phyloP scores from a whole-genome alignment of 2,888 invertebrate species.

The Orthosia gracilis region DNA sequence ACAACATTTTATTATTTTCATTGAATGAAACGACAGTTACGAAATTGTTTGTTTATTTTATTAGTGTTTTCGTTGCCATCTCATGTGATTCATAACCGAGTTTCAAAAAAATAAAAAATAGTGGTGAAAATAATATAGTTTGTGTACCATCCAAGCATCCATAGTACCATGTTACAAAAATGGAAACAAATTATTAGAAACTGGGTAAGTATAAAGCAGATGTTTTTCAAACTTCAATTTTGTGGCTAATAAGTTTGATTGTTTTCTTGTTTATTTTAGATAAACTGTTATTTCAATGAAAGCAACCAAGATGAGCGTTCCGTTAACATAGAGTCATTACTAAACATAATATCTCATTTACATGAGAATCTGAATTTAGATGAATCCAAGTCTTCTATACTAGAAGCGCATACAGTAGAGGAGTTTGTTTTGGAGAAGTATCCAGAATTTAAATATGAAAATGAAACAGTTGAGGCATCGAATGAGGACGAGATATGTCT shows the following conservation, averaged over 20 bases:
- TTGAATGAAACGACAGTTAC: constrained; percentile 68
- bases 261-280: constrained; percentile 73
- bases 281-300: constrained; percentile 87
- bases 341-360: constrained; percentile 83
- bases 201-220: constrained; percentile 80
- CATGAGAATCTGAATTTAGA: constrained; percentile 84
- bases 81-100: constrained; percentile 45
- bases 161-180: constrained; percentile 81
- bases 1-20: constrained; percentile 68
- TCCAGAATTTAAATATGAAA: constrained; percentile 87
- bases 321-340: constrained; percentile 78
- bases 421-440: constrained; percentile 87
- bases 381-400: constrained; percentile 84
- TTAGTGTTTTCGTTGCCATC: constrained; percentile 65
- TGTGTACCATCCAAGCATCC: constrained; percentile 60
- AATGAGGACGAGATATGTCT: constrained; percentile 82
- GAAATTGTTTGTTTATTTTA: constrained; percentile 78
- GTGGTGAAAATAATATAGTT: constrained; percentile 51
- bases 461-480: constrained; percentile 76
- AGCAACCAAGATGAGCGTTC: constrained; percentile 70
- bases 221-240: constrained; percentile 39
- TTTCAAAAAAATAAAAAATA: constrained; percentile 29
- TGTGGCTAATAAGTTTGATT: not conserved
- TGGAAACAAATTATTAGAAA: constrained; percentile 87
- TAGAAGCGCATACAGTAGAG: constrained; percentile 82